These are phyloP conservation scores for Distichodus sexfasciatus DNA, from an alignment of 2,797 vertebrate species.

Conservation along the genomic window DNA sequence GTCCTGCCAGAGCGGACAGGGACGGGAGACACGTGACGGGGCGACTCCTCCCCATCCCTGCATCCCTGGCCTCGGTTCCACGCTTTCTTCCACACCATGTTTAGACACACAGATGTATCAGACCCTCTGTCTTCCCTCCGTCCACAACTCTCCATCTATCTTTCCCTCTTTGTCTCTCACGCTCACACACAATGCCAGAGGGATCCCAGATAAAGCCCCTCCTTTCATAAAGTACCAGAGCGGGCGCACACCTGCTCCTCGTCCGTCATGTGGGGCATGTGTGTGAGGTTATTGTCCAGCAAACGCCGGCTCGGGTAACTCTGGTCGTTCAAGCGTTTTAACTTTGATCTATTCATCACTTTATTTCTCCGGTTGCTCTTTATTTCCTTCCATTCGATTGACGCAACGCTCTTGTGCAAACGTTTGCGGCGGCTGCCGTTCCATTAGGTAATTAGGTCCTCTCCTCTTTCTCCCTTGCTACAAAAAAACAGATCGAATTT, in stretches of 20 bases:
- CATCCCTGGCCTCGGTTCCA: background rate
- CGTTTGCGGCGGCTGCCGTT: background rate
- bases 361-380: background rate
- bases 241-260: slow-evolving; percentile 43
- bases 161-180: slow-evolving; percentile 6
- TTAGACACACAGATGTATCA: slow-evolving; percentile 38
- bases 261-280: slow-evolving; percentile 39
- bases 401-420: background rate
- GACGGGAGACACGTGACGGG: slow-evolving; percentile 28
- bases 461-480: background rate
- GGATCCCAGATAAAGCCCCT: slow-evolving; percentile 46
- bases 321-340: slow-evolving; percentile 12
- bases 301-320: background rate
- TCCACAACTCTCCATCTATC: background rate
- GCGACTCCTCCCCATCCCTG: background rate
- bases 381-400: background rate
- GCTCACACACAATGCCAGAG: slow-evolving; percentile 34
- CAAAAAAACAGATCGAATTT: background rate
- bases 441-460: background rate
- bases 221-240: slow-evolving; percentile 44
- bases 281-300: slow-evolving; percentile 17
- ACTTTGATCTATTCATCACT: background rate
- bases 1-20: slow-evolving; percentile 12
- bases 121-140: background rate
- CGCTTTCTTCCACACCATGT: slow-evolving; percentile 51